Base-by-base conservation (phyloP, 1,140 invertebrate genomes). In the Zophobas morio region DNA sequence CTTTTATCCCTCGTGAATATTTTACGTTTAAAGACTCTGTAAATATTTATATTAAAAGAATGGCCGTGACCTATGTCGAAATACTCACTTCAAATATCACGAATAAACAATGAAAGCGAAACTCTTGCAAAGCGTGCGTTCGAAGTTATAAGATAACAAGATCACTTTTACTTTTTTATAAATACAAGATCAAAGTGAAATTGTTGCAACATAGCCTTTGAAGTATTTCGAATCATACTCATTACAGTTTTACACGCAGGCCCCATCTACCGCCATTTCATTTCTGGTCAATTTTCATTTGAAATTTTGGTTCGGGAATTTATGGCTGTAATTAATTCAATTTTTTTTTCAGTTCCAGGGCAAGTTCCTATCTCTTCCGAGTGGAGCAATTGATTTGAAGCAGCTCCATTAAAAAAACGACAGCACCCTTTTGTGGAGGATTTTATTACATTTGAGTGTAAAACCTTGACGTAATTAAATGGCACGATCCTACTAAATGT, bases 371-470 rank as follows among this genome's bases (percentile, higher is more conserved):
- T 54, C 47, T 54, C 35, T 73, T 73, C 49, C 71, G 49, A 56
- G 54, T 54, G 71, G 71, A 73, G 36, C 71, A 73, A 73, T 73
- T 73, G 49, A 73, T 73, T 40, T 73, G 39, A 54, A 73, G 54
- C 49, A 32, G 33, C 71, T 53, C 60, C 60, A 60, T 39, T 37
- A 1, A 51, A 51, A n/a, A 51, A 51, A 51, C n/a, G 6, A 63
- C 57, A 37, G 6, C 37, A 66, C 37, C 32, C 20, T 66, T 42
- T 66, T 66, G 39, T 66, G 60, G 39, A 42, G 39, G 42, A 40
- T 8, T 39, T n/a, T 33, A 6, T 36, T 1, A 37, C 42, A 39
- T 66, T 66, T 63, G 0, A 40, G 39, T 66, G 36, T 63, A 39
- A 63, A 63, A 63, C 33, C 37, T 66, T 39, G 42, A 40, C 60